Evolutionary conservation across 1,140 invertebrate species (phyloP), one percentile per base, ranked within the genome.

Genomic region (Lerema accius): DNA sequence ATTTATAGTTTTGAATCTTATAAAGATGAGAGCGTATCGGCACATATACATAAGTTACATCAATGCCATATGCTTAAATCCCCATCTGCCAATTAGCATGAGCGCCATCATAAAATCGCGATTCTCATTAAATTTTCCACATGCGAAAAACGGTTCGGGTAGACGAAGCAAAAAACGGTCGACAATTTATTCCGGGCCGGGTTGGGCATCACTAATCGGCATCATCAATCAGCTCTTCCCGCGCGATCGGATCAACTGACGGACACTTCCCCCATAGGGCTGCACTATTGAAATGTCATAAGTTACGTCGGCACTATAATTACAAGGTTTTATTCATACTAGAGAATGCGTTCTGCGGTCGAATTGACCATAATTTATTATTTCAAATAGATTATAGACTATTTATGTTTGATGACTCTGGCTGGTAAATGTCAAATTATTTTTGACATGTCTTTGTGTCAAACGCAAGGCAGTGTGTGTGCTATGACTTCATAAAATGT

Each of bases 121-220:
- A 48, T 59, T 59, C 62, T 75, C 78, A 75, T 80, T 80, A 78
- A 78, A 80, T 68, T 77, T 67, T 72, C 66, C 69, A 66, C 67
- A 72, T 69, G 66, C 67, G 65, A 72, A 72, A 78, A 76, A 65
- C 63, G 62, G 53, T 56, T 58, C 56, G 69, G 64, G 67, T 71
- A 64, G 65, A 68, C 63, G 46, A 71, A 71, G 76, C 75, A 82
- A 84, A 80, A 84, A 86, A 84, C 69, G 73, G 69, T 78, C 78
- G 77, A 83, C 78, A 89, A 86, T 85, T 86, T 89, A 89, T 86
- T 86, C 82, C 71, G 71, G 75, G 73, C 69, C 73, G 76, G 76
- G 76, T 76, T 77, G 80, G 82, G 77, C 83, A 84, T 85, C 86
- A 84, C 86, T 89, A 89, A 89, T 89, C 86, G 84, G 76, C 76